Conservation (phyloP, 2,888 invertebrate genomes). For the Limulus polyphemus region DNA sequence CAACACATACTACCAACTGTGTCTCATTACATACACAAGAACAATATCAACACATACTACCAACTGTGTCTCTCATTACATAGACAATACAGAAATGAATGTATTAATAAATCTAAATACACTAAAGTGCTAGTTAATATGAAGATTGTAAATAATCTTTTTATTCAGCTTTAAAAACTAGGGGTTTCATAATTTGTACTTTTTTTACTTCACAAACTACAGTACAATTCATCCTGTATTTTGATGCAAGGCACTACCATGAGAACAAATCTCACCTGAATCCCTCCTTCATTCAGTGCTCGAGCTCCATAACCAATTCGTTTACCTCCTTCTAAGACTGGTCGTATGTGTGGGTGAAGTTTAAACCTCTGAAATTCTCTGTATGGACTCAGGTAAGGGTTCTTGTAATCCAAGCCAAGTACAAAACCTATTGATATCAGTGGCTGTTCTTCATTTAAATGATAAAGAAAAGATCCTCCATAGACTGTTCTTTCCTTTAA, state of each 20-base stretch:
- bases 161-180: too few species aligned
- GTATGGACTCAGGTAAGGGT: slow-evolving; percentile 91
- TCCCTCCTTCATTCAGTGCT: slow-evolving; percentile 92
- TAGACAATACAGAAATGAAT: too few species aligned
- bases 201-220: too few species aligned
- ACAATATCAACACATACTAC: too few species aligned
- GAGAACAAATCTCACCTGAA: slow-evolving; percentile 45
- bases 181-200: too few species aligned
- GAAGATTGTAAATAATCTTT: neutral
- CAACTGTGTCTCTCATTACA: too few species aligned
- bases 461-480: slow-evolving; percentile 95
- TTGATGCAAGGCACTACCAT: too few species aligned
- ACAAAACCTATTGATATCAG: slow-evolving; percentile 87
- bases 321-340: slow-evolving; percentile 62
- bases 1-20: too few species aligned
- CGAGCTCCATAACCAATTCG: slow-evolving; percentile 91
- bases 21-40: too few species aligned
- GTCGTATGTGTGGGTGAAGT: slow-evolving; percentile 72
- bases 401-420: slow-evolving; percentile 84
- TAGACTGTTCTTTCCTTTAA: slow-evolving; percentile 65
- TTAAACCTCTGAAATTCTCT: slow-evolving; percentile 92
- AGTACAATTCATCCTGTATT: too few species aligned
- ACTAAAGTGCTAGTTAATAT: too few species aligned
- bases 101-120: too few species aligned
- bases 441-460: slow-evolving; percentile 61